Conservation (phyloP, 1,140 invertebrate species). For the Drosophila quadrilineata region DNA sequence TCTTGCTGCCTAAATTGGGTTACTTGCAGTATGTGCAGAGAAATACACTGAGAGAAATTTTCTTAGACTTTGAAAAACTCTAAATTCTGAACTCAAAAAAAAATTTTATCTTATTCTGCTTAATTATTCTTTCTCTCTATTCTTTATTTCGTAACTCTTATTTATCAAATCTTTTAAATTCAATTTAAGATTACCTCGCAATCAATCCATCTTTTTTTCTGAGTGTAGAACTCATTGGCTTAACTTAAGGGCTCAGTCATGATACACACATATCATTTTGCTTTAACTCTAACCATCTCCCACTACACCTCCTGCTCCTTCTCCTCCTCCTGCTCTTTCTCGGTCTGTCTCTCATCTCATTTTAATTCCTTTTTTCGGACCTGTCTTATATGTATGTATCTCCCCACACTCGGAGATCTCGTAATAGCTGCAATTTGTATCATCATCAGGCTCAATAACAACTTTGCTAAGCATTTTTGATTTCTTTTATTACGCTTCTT, state of each 20-base stretch:
- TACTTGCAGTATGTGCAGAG: conserved; percentile 8
- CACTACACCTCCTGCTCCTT: neutral
- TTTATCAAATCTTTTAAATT: neutral
- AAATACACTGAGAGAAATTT: conserved; percentile 12
- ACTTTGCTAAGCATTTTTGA: conserved; percentile 69
- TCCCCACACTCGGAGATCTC: neutral
- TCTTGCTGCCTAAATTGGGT: neutral
- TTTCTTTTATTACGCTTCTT: conserved; percentile 25
- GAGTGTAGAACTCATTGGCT: neutral
- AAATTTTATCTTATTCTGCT: neutral
- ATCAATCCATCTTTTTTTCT: conserved; percentile 7
- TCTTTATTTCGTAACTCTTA: neutral
- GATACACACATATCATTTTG: conserved; percentile 13
- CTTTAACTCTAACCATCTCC: neutral
- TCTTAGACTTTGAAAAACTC: too few species aligned
- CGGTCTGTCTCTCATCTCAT: neutral
- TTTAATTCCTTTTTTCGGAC: conserved; percentile 8
- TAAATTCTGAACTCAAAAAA: too few species aligned
- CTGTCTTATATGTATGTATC: too few species aligned
- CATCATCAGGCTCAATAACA: conserved; percentile 66
- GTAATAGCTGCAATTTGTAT: conserved; percentile 74
- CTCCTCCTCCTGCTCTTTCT: conserved; percentile 1
- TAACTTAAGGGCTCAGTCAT: neutral
- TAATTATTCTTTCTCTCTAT: neutral
- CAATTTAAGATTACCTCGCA: too few species aligned